Conservation (phyloP, 2,113 vertebrate species). For the Gobio gobio region DNA sequence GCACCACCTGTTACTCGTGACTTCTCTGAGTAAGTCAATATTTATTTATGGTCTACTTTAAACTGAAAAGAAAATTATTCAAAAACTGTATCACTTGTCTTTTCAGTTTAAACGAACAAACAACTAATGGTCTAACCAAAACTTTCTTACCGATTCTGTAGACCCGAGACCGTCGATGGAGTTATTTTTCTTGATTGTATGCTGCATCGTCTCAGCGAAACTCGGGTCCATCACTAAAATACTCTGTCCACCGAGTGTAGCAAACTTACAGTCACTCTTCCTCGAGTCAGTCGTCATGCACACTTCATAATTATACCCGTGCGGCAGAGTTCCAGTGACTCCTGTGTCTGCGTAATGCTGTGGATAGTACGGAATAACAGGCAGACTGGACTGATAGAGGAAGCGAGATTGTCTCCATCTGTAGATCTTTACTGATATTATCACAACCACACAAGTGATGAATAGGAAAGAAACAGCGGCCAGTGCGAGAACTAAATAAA, state of each 20-base stretch:
- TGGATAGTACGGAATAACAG: constrained; percentile 52
- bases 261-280: constrained; percentile 62
- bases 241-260: constrained; percentile 48
- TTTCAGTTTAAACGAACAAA: neutral
- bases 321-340: constrained; percentile 36
- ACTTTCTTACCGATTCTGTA: too few species aligned
- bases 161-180: too few species aligned
- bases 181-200: constrained; percentile 1
- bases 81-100: neutral
- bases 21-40: too few species aligned
- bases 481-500: constrained; percentile 58
- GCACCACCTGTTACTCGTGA: too few species aligned
- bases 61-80: too few species aligned
- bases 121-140: neutral
- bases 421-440: constrained; percentile 60
- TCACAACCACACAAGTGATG: constrained; percentile 46
- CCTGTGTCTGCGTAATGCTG: constrained; percentile 38
- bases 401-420: constrained; percentile 58
- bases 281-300: constrained; percentile 54
- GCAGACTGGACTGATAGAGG: constrained; percentile 55
- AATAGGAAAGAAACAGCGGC: constrained; percentile 62
- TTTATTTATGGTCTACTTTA: too few species aligned
- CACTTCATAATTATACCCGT: constrained; percentile 52
- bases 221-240: constrained; percentile 47
- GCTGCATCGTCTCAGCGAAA: constrained; percentile 47